Percentiles rank a stretch among this genome's conserved stretches.
These are phyloP conservation scores for Epizoanthus ramosus DNA, from an alignment of 92 coral and sea anemone species.

Conservation along the genomic window DNA sequence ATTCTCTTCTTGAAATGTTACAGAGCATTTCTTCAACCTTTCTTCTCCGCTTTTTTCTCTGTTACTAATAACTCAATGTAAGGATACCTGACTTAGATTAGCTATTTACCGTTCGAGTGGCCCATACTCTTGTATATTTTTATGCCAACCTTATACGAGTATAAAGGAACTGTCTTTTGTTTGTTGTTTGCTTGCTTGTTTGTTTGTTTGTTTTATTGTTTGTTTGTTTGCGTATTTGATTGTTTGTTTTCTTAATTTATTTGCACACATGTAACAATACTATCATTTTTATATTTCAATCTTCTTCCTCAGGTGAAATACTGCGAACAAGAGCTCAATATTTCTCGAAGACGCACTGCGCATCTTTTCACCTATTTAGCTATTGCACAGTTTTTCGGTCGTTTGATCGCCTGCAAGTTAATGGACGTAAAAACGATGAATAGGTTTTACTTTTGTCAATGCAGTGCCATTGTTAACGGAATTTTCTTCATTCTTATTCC, in stretches of 20 bases:
- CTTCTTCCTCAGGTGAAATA: conserved; percentile 32
- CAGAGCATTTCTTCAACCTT: too few species aligned
- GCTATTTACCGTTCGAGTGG: too few species aligned
- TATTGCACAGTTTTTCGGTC: conserved; percentile 27
- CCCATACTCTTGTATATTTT: neutral
- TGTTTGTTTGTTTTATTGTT: neutral
- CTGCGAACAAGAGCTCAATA: conserved; percentile 47
- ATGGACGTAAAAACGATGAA: conserved; percentile 14
- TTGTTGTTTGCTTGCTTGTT: neutral
- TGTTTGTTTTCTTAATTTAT: neutral
- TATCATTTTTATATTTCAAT: neutral
- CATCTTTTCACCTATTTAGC: conserved; percentile 31
- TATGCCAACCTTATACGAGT: neutral
- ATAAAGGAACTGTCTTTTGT: too few species aligned
- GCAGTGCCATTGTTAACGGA: conserved; percentile 28
- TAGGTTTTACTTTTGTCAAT: conserved; percentile 17
- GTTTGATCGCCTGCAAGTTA: conserved; percentile 24
- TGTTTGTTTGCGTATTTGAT: neutral
- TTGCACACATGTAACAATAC: neutral
- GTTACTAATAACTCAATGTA: too few species aligned
- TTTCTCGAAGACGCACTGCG: conserved; percentile 22
- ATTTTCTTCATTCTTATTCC: conserved; percentile 29
- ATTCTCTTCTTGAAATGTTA: too few species aligned
- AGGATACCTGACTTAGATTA: too few species aligned
- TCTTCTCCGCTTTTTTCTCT: too few species aligned